Evolutionary conservation across 23 tunicate species (phyloP).

Genomic region (Ciona savignyi): DNA sequence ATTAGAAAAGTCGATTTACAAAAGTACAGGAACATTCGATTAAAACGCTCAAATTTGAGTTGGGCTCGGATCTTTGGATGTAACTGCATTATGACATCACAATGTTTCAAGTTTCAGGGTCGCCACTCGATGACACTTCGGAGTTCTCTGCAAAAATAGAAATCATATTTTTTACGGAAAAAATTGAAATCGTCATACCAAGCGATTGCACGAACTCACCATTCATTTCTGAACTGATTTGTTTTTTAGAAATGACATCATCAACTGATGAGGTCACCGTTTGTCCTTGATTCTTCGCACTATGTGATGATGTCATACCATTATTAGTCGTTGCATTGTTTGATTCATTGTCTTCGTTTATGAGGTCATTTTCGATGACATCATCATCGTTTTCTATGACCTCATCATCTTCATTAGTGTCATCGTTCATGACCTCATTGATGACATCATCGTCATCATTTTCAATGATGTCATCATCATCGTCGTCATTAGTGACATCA

Average conservation of each 20-base stretch:
- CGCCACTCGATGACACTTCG: too few relatives aligned
- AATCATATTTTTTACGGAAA: too few relatives aligned
- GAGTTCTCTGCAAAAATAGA: too few relatives aligned
- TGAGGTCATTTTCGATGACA: conserved; percentile 6
- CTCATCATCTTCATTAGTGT: neutral
- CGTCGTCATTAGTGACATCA: conserved; percentile 20
- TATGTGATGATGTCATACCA: conserved; percentile 5
- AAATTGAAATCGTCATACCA: too few relatives aligned
- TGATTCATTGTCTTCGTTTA: neutral
- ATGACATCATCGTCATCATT: conserved; percentile 9
- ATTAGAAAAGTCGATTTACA: too few relatives aligned
- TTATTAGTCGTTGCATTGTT: conserved; percentile 3
- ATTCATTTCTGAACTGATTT: neutral
- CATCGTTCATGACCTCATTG: conserved; percentile 3
- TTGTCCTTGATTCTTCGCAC: conserved; percentile 5
- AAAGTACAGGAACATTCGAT: too few relatives aligned
- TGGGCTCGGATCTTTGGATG: too few relatives aligned
- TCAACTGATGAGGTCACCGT: conserved; percentile 10
- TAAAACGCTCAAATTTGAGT: too few relatives aligned
- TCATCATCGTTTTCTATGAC: neutral
- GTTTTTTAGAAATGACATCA: neutral
- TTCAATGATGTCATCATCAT: conserved; percentile 8
- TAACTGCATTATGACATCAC: too few relatives aligned
- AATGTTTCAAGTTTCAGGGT: too few relatives aligned
- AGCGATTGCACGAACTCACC: too few relatives aligned